Percentiles rank a stretch among this genome's conserved stretches.
Conservation (phyloP, 2,888 invertebrate species). For the Drosophila siamana region DNA sequence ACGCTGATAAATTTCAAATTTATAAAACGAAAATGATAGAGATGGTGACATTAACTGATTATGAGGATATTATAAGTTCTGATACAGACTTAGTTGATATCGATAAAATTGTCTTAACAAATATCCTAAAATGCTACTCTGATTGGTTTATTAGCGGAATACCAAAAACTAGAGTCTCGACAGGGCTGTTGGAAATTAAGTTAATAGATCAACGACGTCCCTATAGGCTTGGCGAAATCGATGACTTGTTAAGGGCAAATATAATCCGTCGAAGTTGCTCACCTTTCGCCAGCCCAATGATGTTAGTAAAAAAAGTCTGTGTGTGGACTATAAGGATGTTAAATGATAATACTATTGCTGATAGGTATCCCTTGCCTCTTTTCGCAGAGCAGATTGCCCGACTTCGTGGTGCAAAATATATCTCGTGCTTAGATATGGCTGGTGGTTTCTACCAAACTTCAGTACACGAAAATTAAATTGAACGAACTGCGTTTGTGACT, state of each 20-base stretch:
- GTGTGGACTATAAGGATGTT: constrained; percentile 1
- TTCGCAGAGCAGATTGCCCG: no score
- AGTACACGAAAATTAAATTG: no score
- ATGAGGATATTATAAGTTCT: neutral
- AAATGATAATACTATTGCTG: no score
- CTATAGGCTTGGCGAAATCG: neutral
- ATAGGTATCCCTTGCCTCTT: no score
- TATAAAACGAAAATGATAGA: constrained; percentile 4
- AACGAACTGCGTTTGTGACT: no score
- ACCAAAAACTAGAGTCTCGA: neutral
- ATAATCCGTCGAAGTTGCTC: neutral
- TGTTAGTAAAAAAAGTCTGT: constrained; percentile 8
- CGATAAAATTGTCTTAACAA: neutral
- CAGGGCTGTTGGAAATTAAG: neutral
- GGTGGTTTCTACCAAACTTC: no score
- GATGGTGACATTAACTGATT: constrained; percentile 3
- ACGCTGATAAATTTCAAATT: constrained; percentile 21
- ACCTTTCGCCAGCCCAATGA: neutral
- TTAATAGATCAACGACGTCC: neutral
- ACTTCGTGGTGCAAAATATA: no score
- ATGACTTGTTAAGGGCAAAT: no score
- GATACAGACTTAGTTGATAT: neutral
- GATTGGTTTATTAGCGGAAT: neutral
- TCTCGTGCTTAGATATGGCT: no score
- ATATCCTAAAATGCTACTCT: neutral